phyloP scores from a whole-genome alignment of 2,113 vertebrate species.

The Rhadina sibilatrix region DNA sequence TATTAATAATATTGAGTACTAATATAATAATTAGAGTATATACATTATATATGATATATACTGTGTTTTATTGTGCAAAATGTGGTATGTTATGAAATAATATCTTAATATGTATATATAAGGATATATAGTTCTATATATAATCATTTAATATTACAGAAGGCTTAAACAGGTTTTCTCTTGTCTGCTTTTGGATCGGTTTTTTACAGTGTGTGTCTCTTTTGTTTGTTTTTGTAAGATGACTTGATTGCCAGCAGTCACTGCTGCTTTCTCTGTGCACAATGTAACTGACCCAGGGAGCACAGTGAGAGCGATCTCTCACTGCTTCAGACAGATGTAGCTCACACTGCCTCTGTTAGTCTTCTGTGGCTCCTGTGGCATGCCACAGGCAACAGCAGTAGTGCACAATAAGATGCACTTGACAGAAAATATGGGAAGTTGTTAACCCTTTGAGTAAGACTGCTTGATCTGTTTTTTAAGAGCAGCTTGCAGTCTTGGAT shows the following conservation, averaged over 20 bases:
- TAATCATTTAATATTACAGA: not conserved
- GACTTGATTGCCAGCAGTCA: not conserved
- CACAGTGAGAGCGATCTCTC: accelerated
- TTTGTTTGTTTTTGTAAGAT: not conserved
- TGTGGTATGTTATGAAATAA: not conserved
- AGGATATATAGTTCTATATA: not conserved
- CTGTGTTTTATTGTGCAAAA: not conserved
- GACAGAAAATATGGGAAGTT: not conserved
- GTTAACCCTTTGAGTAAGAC: not conserved
- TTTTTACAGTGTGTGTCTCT: not conserved
- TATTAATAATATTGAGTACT: not conserved
- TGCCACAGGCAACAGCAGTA: not conserved
- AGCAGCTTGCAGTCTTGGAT: not conserved
- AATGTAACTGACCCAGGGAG: not conserved
- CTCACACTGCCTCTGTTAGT: not conserved
- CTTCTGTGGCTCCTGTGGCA: not conserved
- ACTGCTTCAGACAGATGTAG: not conserved
- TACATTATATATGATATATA: not conserved
- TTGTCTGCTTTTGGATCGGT: not conserved
- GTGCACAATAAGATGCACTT: not conserved
- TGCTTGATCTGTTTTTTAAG: not conserved
- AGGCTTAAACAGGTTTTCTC: not conserved
- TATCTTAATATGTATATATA: not conserved
- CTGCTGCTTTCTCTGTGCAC: not conserved
- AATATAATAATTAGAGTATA: not conserved